Conservation (phyloP, 2,888 invertebrate species). For the Agonopterix arenella region DNA sequence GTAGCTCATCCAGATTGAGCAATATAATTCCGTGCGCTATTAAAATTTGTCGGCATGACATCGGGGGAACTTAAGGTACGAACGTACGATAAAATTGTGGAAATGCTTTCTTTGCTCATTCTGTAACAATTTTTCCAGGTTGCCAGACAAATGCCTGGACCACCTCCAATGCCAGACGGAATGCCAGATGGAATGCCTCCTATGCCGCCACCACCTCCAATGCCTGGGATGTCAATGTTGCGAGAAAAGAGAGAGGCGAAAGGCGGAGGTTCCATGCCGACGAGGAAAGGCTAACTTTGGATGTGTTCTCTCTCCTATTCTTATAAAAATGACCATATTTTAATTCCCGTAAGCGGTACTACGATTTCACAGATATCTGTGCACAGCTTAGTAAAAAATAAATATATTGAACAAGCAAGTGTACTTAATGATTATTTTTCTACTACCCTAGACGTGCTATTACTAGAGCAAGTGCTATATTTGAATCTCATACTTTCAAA, state of each 20-base stretch:
- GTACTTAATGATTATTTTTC: too few relatives aligned
- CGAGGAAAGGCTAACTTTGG: conserved; percentile 47
- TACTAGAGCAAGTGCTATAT: too few relatives aligned
- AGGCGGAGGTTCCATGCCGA: conserved; percentile 62
- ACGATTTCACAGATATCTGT: conserved; percentile 4
- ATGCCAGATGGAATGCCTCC: conserved; percentile 1
- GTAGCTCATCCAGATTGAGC: too few relatives aligned
- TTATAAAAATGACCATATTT: not conserved
- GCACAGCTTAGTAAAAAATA: not conserved
- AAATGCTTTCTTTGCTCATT: not conserved
- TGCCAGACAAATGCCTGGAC: conserved; percentile 35
- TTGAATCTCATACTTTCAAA: too few relatives aligned
- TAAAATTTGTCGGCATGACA: not conserved
- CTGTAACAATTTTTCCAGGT: conserved; percentile 27
- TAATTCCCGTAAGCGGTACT: not conserved
- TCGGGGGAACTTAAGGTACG: not conserved
- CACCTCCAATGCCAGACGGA: conserved; percentile 12
- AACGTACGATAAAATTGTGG: not conserved
- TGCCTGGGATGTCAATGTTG: conserved; percentile 19
- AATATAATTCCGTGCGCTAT: too few relatives aligned
- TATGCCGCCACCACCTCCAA: conserved; percentile 13
- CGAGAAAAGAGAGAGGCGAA: conserved; percentile 50
- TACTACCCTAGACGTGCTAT: too few relatives aligned
- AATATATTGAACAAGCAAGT: not conserved
- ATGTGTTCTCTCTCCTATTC: not conserved